phyloP scores from a whole-genome alignment of 2,797 vertebrate genomes.

The Sebastolobus altivelis region DNA sequence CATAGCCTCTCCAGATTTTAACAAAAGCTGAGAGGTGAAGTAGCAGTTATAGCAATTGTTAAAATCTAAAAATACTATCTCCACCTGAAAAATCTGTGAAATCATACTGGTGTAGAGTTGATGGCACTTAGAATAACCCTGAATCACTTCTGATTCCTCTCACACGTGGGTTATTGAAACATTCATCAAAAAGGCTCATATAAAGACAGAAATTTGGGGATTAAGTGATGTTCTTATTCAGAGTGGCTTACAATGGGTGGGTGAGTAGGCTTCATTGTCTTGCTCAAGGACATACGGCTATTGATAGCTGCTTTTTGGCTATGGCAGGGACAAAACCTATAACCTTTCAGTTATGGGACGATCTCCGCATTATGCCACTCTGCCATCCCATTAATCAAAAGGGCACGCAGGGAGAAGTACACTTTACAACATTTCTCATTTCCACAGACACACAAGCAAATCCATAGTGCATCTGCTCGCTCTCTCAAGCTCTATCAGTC shows the following conservation, averaged over 20 bases:
- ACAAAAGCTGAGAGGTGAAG: neutral
- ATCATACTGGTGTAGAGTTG: neutral
- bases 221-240: conserved; percentile 22
- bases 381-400: conserved; percentile 20
- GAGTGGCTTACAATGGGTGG: neutral
- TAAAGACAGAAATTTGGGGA: conserved; percentile 4
- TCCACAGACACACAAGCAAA: neutral
- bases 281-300: conserved; percentile 30
- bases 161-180: conserved; percentile 52
- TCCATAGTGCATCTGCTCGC: neutral
- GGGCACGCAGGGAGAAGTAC: neutral
- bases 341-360: conserved; percentile 16
- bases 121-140: conserved; percentile 57
- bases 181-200: conserved; percentile 61
- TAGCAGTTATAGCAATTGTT: neutral
- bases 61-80: neutral
- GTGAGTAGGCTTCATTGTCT: neutral
- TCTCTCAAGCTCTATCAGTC: neutral
- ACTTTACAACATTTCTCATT: neutral
- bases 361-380: neutral
- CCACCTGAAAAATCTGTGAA: neutral
- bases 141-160: conserved; percentile 47
- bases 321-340: conserved; percentile 2
- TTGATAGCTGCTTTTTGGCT: conserved; percentile 6
- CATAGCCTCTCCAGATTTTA: neutral